These are phyloP conservation scores for Halocynthia roretzi DNA, from an alignment of 23 tunicate genomes.

Conservation along the genomic window DNA sequence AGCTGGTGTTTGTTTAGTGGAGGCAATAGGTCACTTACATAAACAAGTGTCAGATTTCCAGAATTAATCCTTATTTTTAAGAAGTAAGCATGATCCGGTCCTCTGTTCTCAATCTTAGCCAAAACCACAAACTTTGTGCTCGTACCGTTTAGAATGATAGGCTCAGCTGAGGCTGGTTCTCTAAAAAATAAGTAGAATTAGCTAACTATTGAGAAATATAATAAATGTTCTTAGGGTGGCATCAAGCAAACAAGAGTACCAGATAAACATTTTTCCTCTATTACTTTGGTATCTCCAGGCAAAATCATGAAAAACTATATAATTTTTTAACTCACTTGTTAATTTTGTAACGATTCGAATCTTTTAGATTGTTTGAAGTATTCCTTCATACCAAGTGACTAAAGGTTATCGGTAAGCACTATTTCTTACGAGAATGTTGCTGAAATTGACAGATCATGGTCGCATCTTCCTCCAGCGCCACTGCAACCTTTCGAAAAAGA, in stretches of 20 bases:
- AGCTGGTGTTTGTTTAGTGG: not conserved
- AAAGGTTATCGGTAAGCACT: no score
- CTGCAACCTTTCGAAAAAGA: conserved; percentile 28
- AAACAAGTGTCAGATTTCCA: conserved; percentile 20
- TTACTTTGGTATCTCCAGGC: no score
- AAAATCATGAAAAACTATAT: no score
- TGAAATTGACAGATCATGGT: conserved; percentile 17
- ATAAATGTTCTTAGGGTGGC: not conserved
- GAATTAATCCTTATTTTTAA: conserved; percentile 34
- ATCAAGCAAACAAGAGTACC: not conserved
- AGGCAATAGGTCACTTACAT: conserved; percentile 3
- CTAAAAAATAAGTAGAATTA: conserved; percentile 4
- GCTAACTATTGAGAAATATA: not conserved
- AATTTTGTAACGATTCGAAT: not conserved
- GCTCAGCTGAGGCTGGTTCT: not conserved
- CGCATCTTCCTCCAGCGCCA: conserved; percentile 20
- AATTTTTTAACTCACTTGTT: no score
- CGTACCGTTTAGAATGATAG: not conserved
- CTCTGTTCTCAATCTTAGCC: conserved; percentile 15
- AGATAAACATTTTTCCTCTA: no score
- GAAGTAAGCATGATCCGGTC: conserved; percentile 39
- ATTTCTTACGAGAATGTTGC: conserved; percentile 33
- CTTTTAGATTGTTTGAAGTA: not conserved
- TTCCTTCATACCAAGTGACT: no score
- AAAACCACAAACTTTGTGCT: not conserved